Evolutionary conservation across 2,797 vertebrate genomes (phyloP).

Genomic region (Glossophaga mutica): DNA sequence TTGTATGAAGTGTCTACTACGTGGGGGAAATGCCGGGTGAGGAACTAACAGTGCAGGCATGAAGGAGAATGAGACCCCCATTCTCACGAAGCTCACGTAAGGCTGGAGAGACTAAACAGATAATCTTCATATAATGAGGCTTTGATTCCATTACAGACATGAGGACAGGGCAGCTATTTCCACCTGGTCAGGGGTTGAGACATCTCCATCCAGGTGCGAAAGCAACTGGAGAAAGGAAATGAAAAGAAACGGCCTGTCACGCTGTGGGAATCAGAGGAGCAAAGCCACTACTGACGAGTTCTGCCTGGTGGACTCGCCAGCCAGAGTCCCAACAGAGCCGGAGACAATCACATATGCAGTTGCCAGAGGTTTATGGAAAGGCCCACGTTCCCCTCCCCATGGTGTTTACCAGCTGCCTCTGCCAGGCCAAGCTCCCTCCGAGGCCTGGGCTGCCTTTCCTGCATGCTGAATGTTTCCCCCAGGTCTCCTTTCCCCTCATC

Average conservation of each 20-base stretch:
- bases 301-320: not conserved
- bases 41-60: not conserved
- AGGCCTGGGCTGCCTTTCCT: not conserved
- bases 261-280: not conserved
- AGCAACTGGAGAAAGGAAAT: not conserved
- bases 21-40: not conserved
- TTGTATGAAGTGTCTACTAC: not conserved
- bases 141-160: not conserved
- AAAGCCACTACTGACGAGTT: not conserved
- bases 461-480: too few species aligned
- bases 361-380: not conserved
- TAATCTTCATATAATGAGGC: not conserved
- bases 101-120: not conserved
- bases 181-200: not conserved
- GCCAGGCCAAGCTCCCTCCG: not conserved
- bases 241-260: not conserved
- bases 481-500: not conserved
- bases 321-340: fast-evolving
- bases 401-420: not conserved
- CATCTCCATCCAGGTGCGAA: not conserved
- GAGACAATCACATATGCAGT: not conserved
- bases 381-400: not conserved
- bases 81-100: not conserved
- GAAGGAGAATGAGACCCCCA: not conserved
- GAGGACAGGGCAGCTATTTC: not conserved